Evolutionary conservation across 2,797 vertebrate genomes (phyloP).

Genomic region (Sitta carolinensis): DNA sequence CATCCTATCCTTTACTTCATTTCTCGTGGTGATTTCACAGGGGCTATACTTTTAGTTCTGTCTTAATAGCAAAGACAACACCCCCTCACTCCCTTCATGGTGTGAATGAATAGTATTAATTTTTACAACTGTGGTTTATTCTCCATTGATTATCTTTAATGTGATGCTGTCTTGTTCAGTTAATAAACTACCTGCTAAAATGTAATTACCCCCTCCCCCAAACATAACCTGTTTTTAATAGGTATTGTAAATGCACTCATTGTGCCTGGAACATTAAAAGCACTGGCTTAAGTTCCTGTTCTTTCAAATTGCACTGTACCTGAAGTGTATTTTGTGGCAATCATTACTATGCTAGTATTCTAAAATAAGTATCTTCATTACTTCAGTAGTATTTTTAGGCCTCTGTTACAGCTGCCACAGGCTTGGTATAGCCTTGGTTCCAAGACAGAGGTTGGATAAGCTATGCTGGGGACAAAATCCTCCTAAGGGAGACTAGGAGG

Average conservation of each 20-base stretch:
- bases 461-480: background rate
- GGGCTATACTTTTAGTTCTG: background rate
- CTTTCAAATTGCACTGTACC: background rate
- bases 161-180: constrained; percentile 45
- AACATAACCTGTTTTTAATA: constrained; percentile 42
- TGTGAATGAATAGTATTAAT: constrained; percentile 18
- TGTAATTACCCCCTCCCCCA: background rate
- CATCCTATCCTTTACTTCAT: background rate
- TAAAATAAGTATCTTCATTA: constrained; percentile 8
- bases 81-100: background rate
- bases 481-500: background rate
- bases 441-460: background rate
- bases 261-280: constrained; percentile 7
- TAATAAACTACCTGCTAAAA: constrained; percentile 39
- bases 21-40: background rate
- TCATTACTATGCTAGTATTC: constrained; percentile 19
- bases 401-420: background rate
- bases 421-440: background rate
- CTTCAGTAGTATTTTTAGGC: constrained; percentile 21
- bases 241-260: constrained; percentile 26
- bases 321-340: constrained; percentile 22
- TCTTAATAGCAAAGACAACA: background rate
- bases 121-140: constrained; percentile 43
- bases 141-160: constrained; percentile 62
- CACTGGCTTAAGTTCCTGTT: constrained; percentile 5